Evolutionary conservation across 2,888 invertebrate species (phyloP), one percentile per base, ranked within the genome.

Genomic region (Drosophila mimetica): DNA sequence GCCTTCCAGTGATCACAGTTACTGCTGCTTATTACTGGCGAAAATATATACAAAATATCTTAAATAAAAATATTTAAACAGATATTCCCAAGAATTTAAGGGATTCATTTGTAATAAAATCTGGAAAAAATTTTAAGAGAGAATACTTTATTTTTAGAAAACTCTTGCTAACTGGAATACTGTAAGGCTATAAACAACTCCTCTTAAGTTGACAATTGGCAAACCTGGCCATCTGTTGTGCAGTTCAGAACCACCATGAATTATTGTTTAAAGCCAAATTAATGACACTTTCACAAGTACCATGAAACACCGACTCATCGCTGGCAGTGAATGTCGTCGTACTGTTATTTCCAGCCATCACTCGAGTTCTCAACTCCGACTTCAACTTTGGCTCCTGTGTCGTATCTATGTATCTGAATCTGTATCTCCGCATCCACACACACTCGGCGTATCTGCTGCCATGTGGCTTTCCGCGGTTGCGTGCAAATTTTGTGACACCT

Each of bases 401-500:
- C 32, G 30, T 30, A 50, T 30, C 48, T 41, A 36, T 36, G 28
- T 58, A 66, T 60, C 59, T 58, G 9, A 5, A 37, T 28, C 58
- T 36, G 66, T 50, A 69, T 64, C 69, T 53, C 34, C 9, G 11
- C 9, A 30, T 11, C 11, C 30, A 30, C 37, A 53, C 54, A 63
- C 28, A 34, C 20, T 25, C 46, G 13, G 32, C 48, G 69, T 78
- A 59, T 64, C 66, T 78, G 54, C 65, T 72, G 72, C 74, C 70
- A 71, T 84, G 86, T 75, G 82, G 81, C 76, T 71, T 81, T 73
- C 63, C 82, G 76, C 78, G 81, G 74, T 77, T 76, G 86, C 86
- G 86, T 83, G 79, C 76, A 75, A 86, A 82, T 82, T 83, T 77
- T 83, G 76, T 86, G 86, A 86, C 86, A 86, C 77, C 77, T 86